Evolutionary conservation across 2,797 vertebrate species (phyloP), one percentile per base, ranked within the genome.

Genomic region (Eulemur mongoz): DNA sequence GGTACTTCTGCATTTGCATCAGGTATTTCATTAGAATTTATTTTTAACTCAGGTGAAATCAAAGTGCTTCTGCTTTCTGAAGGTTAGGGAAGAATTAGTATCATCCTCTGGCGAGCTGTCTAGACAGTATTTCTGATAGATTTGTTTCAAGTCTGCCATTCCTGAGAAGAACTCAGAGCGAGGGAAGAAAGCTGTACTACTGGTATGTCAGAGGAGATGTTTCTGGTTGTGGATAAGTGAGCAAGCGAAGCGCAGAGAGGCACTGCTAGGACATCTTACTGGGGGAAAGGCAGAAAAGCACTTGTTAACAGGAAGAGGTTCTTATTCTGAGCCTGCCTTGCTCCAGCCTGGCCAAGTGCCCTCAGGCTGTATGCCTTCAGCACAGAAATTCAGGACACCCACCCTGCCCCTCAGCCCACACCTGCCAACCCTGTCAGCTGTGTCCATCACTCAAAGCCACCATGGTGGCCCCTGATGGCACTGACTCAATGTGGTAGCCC

Each of bases 31-130:
- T 91, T 88, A 32, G 18, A 78, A 79, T 73, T 90, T 95, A 88
- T 93, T 96, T 94, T 92, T 85, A 89, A 97, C 57, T 85, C 57
- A 65, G 32, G 78, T 92, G 43, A 87, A 90, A 95, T 76, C 79
- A 73, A 75, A 75, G 25, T 40, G 25, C 15, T 89, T 89, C 93
- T 73, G 70, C 61, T 81, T 87, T 91, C 70, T 94, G 50, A 67
- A 76, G 38, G 10, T 67, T 92, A 52, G 57, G 32, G 35, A 14
- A 75, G 17, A 91, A 94, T 78, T 38, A 50, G 38, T 7, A 67
- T 40, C 11, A 30, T 76, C 70, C 52, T 94, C 69, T 63, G 11
- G 18, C 30, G 23, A 54, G 22, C 40, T 43, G 0, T 10, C n/a
- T 61, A 75, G 61, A 38, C 83, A 80, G 11, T 63, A 5, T 86